A percentile compares a stretch with the other conserved stretches of the same genome.
Evolutionary conservation across 2,797 vertebrate species (phyloP).

Genomic region (Alca torda): DNA sequence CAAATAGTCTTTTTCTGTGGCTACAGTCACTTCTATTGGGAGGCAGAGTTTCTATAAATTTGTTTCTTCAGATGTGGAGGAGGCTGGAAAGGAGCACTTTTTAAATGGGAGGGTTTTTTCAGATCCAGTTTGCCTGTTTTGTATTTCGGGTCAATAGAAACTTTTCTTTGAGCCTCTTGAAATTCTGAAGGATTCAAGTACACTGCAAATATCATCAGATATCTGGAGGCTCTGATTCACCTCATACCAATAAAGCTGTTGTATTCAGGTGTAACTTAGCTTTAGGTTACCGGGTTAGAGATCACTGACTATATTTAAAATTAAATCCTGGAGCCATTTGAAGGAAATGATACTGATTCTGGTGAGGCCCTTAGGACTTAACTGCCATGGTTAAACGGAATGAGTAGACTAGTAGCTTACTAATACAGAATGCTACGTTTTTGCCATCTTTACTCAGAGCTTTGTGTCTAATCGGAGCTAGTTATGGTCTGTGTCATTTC

Average conservation of each 20-base stretch:
- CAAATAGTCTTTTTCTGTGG: background rate
- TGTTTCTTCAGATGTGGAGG: background rate
- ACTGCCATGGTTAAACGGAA: background rate
- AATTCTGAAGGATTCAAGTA: background rate
- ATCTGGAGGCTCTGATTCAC: background rate
- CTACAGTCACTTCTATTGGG: background rate
- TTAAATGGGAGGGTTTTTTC: background rate
- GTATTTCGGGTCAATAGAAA: background rate
- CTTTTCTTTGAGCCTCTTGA: background rate
- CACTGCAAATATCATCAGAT: background rate
- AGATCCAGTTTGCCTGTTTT: background rate
- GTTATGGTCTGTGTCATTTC: background rate
- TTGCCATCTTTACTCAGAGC: background rate
- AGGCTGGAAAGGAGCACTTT: background rate
- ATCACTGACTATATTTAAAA: background rate
- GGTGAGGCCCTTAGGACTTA: background rate
- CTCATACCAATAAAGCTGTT: background rate
- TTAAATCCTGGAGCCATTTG: background rate
- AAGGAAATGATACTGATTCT: background rate
- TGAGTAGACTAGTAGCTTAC: background rate
- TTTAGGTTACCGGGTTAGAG: background rate
- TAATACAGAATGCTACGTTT: background rate
- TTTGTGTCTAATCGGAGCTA: background rate
- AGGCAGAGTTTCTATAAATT: background rate
- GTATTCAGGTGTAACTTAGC: background rate